A percentile compares a stretch with the other conserved stretches of the same genome.
phyloP scores from a whole-genome alignment of 2,797 vertebrate genomes.

The Etheostoma nigrum region DNA sequence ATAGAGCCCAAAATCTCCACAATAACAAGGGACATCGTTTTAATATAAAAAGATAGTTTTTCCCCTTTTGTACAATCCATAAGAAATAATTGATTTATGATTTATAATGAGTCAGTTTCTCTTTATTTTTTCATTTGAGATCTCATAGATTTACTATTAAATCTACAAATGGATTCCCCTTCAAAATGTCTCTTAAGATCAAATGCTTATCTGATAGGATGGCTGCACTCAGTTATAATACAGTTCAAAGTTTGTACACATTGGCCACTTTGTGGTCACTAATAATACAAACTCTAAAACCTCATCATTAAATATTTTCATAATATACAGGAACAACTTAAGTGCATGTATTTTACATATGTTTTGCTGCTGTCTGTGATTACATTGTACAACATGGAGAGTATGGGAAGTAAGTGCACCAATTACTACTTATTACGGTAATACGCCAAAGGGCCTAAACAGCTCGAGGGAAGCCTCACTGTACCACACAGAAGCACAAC shows the following conservation, averaged over 20 bases:
- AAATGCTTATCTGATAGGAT: not conserved
- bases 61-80: not conserved
- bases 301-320: not conserved
- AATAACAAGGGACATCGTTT: not conserved
- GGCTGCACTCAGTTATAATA: not conserved
- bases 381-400: slow-evolving; percentile 2
- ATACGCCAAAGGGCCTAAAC: slow-evolving; percentile 33
- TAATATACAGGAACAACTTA: not conserved
- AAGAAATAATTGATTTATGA: too few relatives aligned
- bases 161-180: not conserved
- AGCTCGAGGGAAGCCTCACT: slow-evolving; percentile 12
- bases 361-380: slow-evolving; percentile 9
- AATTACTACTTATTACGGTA: slow-evolving; percentile 38
- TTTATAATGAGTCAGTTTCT: not conserved
- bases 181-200: not conserved
- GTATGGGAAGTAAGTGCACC: slow-evolving; percentile 19
- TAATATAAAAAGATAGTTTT: not conserved
- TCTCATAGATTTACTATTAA: too few relatives aligned
- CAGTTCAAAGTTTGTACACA: not conserved
- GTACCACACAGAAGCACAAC: slow-evolving; percentile 1
- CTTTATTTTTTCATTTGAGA: too few relatives aligned
- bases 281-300: not conserved
- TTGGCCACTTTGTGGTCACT: not conserved
- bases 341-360: not conserved
- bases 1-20: not conserved